Conservation (phyloP, 2,113 vertebrate genomes). For the Pteruthius melanotis region DNA sequence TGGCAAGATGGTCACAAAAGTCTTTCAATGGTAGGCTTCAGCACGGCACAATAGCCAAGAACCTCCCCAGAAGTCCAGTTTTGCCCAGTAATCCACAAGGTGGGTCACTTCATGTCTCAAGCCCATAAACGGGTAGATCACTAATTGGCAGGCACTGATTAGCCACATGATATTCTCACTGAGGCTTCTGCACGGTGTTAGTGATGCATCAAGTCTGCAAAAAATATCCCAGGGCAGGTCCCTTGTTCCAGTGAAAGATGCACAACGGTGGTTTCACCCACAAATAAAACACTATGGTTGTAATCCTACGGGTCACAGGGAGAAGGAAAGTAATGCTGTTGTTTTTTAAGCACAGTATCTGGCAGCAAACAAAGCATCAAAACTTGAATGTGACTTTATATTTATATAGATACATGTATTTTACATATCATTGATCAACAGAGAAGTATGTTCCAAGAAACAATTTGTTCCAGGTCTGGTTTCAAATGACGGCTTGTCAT, state of each 20-base stretch:
- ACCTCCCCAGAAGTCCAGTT: slow-evolving; percentile 53
- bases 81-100: slow-evolving; percentile 47
- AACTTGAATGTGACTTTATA: slow-evolving; percentile 65
- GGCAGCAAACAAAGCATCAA: slow-evolving; percentile 69
- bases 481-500: slow-evolving; percentile 59
- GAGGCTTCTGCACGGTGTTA: slow-evolving; percentile 10
- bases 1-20: slow-evolving; percentile 37
- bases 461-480: slow-evolving; percentile 71
- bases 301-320: slow-evolving; percentile 65
- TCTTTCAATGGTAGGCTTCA: slow-evolving; percentile 26
- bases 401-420: slow-evolving; percentile 74
- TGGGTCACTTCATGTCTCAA: not conserved
- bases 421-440: slow-evolving; percentile 71
- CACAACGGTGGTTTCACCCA: slow-evolving; percentile 51
- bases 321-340: slow-evolving; percentile 29
- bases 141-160: not conserved
- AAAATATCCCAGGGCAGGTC: slow-evolving; percentile 71
- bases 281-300: slow-evolving; percentile 68
- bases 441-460: slow-evolving; percentile 69
- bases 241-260: slow-evolving; percentile 72
- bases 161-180: not conserved
- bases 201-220: slow-evolving; percentile 72
- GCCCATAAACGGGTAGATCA: not conserved
- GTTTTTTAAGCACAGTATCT: slow-evolving; percentile 67
- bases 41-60: slow-evolving; percentile 28